Percentiles rank a stretch among this genome's conserved stretches.
Conservation (phyloP, 2,888 invertebrate species). For the Spicauda simplicius region DNA sequence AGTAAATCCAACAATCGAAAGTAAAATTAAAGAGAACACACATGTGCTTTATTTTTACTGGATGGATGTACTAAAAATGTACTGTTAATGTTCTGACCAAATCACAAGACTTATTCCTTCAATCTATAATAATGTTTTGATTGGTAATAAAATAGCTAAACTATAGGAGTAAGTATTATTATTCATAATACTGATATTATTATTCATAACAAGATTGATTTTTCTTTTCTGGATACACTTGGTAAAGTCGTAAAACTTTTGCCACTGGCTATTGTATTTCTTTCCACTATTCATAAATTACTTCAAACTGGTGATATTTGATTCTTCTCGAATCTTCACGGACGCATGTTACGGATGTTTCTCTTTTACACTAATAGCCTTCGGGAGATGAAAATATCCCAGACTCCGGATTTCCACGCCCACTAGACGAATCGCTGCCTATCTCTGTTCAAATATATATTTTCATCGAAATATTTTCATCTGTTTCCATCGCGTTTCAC, state of each 20-base stretch:
- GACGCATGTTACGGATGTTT: slow-evolving; percentile 46
- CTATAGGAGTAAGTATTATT: no score
- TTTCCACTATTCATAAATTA: slow-evolving; percentile 15
- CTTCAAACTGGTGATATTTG: slow-evolving; percentile 33
- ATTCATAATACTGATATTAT: no score
- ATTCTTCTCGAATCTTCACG: slow-evolving; percentile 43
- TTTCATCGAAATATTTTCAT: slow-evolving; percentile 52
- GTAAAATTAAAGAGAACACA: no score
- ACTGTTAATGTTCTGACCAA: no score
- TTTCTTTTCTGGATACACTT: background rate
- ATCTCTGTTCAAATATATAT: slow-evolving; percentile 45
- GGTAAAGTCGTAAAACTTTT: slow-evolving; percentile 5
- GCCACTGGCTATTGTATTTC: slow-evolving; percentile 16
- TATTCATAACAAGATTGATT: no score
- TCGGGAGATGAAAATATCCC: slow-evolving; percentile 58
- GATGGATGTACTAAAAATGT: no score
- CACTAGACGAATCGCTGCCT: slow-evolving; percentile 52
- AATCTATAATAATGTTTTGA: no score
- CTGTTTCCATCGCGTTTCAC: slow-evolving; percentile 55
- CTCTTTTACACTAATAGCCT: slow-evolving; percentile 47
- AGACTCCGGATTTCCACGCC: slow-evolving; percentile 61
- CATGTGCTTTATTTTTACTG: no score
- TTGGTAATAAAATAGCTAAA: no score
- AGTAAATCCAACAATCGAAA: no score
- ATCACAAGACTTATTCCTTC: no score